Evolutionary conservation across 2,797 vertebrate genomes (phyloP).

Genomic region (Mionectes olivaceus): DNA sequence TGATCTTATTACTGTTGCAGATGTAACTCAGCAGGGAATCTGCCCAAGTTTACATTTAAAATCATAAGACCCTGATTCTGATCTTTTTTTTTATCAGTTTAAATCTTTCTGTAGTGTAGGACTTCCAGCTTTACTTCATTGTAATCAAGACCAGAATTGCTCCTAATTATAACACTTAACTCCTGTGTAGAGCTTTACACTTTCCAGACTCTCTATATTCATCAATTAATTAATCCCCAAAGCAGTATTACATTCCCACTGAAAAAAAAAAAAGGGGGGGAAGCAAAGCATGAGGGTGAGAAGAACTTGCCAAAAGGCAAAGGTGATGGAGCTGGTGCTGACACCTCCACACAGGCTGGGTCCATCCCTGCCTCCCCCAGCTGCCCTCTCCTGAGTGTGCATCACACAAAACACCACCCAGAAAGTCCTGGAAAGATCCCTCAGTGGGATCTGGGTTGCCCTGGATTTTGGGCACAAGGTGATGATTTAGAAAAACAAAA

Average conservation of each 20-base stretch:
- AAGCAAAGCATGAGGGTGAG: not conserved
- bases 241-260: slow-evolving; percentile 6
- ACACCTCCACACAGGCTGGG: not conserved
- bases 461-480: not conserved
- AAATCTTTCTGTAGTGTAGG: slow-evolving; percentile 29
- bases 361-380: not conserved
- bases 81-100: slow-evolving; percentile 28
- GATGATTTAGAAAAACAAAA: not conserved
- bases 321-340: not conserved
- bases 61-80: slow-evolving; percentile 45
- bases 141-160: slow-evolving; percentile 67
- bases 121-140: slow-evolving; percentile 64
- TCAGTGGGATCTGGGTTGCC: not conserved
- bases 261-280: not conserved
- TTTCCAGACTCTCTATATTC: slow-evolving; percentile 45
- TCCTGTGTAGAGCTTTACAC: slow-evolving; percentile 48
- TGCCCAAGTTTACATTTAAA: slow-evolving; percentile 65
- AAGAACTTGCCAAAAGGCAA: not conserved
- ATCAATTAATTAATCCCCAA: slow-evolving; percentile 48
- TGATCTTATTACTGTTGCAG: slow-evolving; percentile 71
- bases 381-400: not conserved
- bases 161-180: slow-evolving; percentile 64
- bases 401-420: accelerated
- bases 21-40: slow-evolving; percentile 70
- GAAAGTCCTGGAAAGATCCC: not conserved